Evolutionary conservation across 2,797 vertebrate species (phyloP).

Genomic region (Microctenopoma steveboyesi): DNA sequence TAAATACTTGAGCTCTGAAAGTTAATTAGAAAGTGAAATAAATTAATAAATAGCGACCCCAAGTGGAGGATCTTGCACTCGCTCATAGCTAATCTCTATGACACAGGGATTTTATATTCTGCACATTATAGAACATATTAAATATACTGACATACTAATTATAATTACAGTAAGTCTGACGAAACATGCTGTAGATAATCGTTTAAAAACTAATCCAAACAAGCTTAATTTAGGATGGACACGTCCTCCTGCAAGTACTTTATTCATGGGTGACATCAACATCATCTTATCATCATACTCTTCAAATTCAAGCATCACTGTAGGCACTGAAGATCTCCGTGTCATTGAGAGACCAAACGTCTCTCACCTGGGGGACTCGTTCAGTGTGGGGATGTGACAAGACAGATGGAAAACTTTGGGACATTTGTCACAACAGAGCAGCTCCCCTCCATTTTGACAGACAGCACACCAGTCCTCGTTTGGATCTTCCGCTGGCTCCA

Average conservation of each 20-base stretch:
- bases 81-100: not conserved
- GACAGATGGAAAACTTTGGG: constrained; percentile 97
- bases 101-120: not conserved
- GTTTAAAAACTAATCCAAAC: not conserved
- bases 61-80: not conserved
- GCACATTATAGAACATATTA: not conserved
- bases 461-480: constrained; percentile 99
- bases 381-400: constrained; percentile 93
- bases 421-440: constrained; percentile 96
- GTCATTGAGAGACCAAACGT: not conserved
- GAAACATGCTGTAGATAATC: not conserved
- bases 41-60: not conserved
- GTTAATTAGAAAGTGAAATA: not conserved
- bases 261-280: not conserved
- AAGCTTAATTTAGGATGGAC: not conserved
- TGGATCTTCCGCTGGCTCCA: constrained; percentile 82
- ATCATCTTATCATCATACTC: not conserved
- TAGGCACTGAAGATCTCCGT: no score
- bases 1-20: not conserved
- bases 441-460: constrained; percentile 96
- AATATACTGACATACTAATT: not conserved
- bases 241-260: not conserved
- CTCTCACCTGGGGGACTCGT: constrained; percentile 93
- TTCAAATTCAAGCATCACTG: not conserved
- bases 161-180: not conserved